Evolutionary conservation across 2,797 vertebrate genomes (phyloP).

Genomic region (Hippocampus kuda): DNA sequence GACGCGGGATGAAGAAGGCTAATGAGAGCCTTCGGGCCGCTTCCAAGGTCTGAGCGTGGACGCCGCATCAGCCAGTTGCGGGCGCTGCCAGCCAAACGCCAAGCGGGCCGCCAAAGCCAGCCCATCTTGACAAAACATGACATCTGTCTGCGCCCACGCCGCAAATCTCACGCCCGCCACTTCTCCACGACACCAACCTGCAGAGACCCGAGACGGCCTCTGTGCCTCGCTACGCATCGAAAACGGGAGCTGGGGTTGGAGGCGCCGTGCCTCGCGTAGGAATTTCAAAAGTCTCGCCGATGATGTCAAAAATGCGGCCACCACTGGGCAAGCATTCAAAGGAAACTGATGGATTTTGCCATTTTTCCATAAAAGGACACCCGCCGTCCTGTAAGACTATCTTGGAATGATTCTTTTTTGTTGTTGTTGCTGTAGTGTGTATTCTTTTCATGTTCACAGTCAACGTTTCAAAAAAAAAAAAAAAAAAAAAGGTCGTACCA

Average conservation of each 20-base stretch:
- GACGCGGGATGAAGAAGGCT: background rate
- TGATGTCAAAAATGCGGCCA: background rate
- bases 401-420: too few relatives aligned
- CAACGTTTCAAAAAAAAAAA: too few relatives aligned
- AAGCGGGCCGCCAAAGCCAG: background rate
- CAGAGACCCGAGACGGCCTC: background rate
- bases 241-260: background rate
- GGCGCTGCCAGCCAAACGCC: background rate
- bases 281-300: background rate
- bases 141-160: background rate
- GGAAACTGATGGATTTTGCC: background rate
- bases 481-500: too few relatives aligned
- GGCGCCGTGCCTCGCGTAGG: background rate
- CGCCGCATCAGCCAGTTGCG: too few relatives aligned
- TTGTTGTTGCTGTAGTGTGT: too few relatives aligned
- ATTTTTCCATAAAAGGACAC: too few relatives aligned
- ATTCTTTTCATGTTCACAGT: too few relatives aligned
- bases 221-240: background rate
- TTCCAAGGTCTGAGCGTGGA: background rate
- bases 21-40: background rate
- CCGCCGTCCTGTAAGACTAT: too few relatives aligned
- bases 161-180: background rate
- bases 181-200: background rate
- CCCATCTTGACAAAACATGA: constrained; percentile 3
- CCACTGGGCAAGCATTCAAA: background rate